phyloP scores from a whole-genome alignment of 2,888 invertebrate species.

The Ichneumoninae sp. region DNA sequence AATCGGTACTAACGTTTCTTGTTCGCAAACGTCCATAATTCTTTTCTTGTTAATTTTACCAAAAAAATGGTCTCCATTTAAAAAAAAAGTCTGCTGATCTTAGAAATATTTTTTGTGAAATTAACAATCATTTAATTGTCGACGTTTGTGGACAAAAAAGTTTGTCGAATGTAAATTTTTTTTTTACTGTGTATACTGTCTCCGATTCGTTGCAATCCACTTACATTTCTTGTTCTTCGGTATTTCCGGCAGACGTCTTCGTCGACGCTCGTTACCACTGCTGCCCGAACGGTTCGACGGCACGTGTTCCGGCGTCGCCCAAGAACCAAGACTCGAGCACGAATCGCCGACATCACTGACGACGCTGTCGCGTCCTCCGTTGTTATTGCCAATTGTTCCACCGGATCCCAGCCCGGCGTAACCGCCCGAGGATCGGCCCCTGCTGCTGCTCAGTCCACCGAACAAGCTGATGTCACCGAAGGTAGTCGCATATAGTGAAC shows the following conservation, averaged over 20 bases:
- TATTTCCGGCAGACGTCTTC: slow-evolving; percentile 95
- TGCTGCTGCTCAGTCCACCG: slow-evolving; percentile 82
- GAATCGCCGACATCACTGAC: slow-evolving; percentile 82
- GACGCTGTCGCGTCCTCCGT: slow-evolving; percentile 80
- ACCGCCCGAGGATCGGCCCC: slow-evolving; percentile 77
- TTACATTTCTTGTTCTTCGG: slow-evolving; percentile 95
- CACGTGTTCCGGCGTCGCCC: slow-evolving; percentile 82
- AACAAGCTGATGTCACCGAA: slow-evolving; percentile 82
- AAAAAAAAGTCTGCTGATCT: no score
- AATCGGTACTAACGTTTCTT: no score
- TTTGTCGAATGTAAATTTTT: no score
- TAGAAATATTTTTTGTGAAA: no score
- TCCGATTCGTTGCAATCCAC: slow-evolving; percentile 72
- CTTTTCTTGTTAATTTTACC: slow-evolving; percentile 10
- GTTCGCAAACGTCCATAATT: no score
- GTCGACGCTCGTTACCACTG: slow-evolving; percentile 86
- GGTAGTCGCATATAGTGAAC: slow-evolving; percentile 72
- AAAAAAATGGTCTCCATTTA: no score
- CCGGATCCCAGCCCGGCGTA: slow-evolving; percentile 59
- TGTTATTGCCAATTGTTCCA: slow-evolving; percentile 68
- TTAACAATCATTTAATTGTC: no score
- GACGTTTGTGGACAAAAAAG: no score
- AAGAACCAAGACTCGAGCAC: slow-evolving; percentile 80
- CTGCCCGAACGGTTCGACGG: slow-evolving; percentile 74
- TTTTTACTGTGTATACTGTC: slow-evolving; percentile 51